Percentiles rank a stretch among this genome's conserved stretches.
These are phyloP conservation scores for Nothura maculosa DNA, from an alignment of 2,797 vertebrate genomes.

Conservation along the genomic window DNA sequence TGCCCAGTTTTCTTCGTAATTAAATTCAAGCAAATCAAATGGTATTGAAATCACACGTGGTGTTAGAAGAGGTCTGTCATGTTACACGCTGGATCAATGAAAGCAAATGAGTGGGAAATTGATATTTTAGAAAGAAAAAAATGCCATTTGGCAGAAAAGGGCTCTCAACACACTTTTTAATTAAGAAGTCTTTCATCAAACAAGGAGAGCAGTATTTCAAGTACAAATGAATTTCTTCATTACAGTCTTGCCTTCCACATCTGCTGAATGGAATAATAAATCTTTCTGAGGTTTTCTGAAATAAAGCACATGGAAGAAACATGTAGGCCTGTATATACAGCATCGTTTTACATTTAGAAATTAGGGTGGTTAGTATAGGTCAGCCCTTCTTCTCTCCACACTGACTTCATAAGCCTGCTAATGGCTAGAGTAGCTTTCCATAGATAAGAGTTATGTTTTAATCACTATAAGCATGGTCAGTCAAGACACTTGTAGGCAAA, in stretches of 20 bases:
- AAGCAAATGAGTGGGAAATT: not conserved
- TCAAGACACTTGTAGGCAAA: not conserved
- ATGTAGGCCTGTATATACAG: not conserved
- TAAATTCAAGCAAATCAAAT: not conserved
- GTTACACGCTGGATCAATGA: not conserved
- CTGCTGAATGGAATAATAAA: not conserved
- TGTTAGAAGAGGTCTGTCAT: not conserved
- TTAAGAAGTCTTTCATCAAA: not conserved
- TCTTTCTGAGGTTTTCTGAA: not conserved
- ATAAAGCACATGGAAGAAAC: not conserved
- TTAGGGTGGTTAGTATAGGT: not conserved
- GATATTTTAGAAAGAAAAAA: not conserved
- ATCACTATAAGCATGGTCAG: not conserved
- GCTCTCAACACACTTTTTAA: not conserved
- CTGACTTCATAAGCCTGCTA: not conserved
- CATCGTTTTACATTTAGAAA: not conserved
- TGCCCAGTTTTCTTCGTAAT: not conserved
- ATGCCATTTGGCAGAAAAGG: not conserved
- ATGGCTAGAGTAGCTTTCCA: not conserved
- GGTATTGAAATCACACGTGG: not conserved
- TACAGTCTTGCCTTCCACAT: not conserved
- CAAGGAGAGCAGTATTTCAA: not conserved
- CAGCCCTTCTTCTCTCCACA: not conserved
- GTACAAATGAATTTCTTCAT: not conserved
- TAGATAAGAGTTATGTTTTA: fast-evolving